A percentile compares a stretch with the other conserved stretches of the same genome.
Evolutionary conservation across 1,140 invertebrate species (phyloP).

Genomic region (Eurytemora carolleeae): DNA sequence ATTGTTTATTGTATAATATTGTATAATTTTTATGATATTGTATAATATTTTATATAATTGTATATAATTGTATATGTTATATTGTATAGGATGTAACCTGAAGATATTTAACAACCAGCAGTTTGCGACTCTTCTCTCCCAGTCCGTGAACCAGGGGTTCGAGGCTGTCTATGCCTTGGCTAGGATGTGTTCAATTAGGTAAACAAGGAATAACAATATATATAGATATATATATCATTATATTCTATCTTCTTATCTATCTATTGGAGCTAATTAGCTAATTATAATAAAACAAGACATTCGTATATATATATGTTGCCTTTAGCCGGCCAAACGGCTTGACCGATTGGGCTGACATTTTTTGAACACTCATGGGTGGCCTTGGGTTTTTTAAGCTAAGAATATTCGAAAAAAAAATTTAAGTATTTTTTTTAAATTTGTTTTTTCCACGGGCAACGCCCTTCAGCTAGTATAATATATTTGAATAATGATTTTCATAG

Average conservation of each 20-base stretch:
- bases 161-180: constrained; percentile 95
- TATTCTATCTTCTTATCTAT: neutral
- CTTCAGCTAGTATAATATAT: no score
- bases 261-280: no score
- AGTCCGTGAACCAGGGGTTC: constrained; percentile 92
- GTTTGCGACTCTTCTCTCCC: constrained; percentile 84
- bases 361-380: neutral
- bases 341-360: no score
- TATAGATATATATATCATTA: neutral
- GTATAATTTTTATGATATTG: neutral
- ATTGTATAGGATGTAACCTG: constrained; percentile 59
- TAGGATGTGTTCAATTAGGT: constrained; percentile 90
- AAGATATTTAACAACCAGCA: constrained; percentile 99
- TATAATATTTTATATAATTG: neutral
- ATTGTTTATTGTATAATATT: neutral
- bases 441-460: no score
- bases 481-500: no score
- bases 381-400: no score
- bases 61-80: neutral
- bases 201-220: neutral
- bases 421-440: no score
- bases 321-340: no score
- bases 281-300: no score
- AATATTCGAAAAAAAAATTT: no score
- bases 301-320: no score